Conservation (phyloP, 2,113 vertebrate genomes). For the Vireo altiloquus region DNA sequence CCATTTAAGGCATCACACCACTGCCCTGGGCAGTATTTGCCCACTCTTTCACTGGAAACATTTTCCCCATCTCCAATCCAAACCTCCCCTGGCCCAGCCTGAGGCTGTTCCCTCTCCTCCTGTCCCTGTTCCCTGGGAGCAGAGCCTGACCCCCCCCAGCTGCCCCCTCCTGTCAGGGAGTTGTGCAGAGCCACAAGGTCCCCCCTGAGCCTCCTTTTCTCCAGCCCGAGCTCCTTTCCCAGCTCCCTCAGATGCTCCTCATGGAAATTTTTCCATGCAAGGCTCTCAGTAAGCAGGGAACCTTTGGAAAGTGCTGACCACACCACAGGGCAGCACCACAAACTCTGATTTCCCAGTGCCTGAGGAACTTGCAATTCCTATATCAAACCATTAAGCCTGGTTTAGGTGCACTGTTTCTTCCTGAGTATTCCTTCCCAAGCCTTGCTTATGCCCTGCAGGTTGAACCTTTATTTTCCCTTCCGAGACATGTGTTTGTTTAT, state of each 20-base stretch:
- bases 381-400: not conserved
- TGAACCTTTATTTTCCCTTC: not conserved
- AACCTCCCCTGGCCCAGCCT: fast-evolving
- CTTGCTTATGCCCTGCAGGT: not conserved
- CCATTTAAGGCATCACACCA: no score
- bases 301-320: not conserved
- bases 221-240: not conserved
- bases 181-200: not conserved
- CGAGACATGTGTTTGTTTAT: not conserved
- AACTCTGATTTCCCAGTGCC: not conserved
- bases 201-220: not conserved
- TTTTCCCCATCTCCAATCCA: fast-evolving
- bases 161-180: not conserved
- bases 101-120: not conserved
- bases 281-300: not conserved
- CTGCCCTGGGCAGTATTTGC: not conserved
- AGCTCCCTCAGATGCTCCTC: not conserved
- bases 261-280: not conserved
- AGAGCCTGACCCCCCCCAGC: not conserved
- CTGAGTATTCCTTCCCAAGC: not conserved
- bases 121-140: not conserved
- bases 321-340: not conserved
- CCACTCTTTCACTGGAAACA: not conserved
- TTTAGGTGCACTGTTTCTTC: not conserved
- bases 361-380: not conserved